Evolutionary conservation across 2,888 invertebrate genomes (phyloP), one percentile per base, ranked within the genome.

Genomic region (Aspidiotus rigidus): DNA sequence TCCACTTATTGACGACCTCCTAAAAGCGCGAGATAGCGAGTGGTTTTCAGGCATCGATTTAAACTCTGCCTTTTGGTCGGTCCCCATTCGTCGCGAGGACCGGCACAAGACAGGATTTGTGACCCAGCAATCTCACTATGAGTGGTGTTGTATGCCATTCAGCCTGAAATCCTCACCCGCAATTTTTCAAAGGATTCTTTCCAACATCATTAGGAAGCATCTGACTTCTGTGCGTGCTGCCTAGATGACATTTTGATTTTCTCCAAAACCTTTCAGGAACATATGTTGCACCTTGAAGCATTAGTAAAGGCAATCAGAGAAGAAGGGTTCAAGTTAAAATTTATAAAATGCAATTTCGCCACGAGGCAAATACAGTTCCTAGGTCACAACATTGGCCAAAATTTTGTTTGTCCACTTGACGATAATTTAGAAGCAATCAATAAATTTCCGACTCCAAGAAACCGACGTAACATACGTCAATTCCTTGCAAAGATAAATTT

Each of bases 21-120:
- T 63, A 74, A 44, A 44, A 44, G 11, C 49, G 8, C 8, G 49
- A 44, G 49, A 44, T 44, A 10, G 49, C 49, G 11, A 74, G 55
- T 76, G 71, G 72, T 77, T 76, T 69, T 70, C 76, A 15, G 76
- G 74, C 13, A 53, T 77, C 0, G 77, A 77, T 59, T 75, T 77
- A 67, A 77, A 77, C 70, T 76, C 76, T 9, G 77, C 76, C 44
- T 78, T 78, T 72, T 77, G 77, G 76, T 76, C 76, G 7, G 64
- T 70, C 10, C 64, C 64, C 9, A 10, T 56, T 10, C 56, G 56
- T n/a, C 44, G 11, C n/a, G 54, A 62, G 59, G 69, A 69, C 15
- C 44, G 69, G 17, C 39, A 42, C 42, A 69, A 69, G 53, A 70
- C 69, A 11, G 69, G 60, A 6, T 69, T 69, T 62, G 54, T 69